Evolutionary conservation across 2,797 vertebrate species (phyloP), one percentile per base, ranked within the genome.

Genomic region (Carduelis carduelis): DNA sequence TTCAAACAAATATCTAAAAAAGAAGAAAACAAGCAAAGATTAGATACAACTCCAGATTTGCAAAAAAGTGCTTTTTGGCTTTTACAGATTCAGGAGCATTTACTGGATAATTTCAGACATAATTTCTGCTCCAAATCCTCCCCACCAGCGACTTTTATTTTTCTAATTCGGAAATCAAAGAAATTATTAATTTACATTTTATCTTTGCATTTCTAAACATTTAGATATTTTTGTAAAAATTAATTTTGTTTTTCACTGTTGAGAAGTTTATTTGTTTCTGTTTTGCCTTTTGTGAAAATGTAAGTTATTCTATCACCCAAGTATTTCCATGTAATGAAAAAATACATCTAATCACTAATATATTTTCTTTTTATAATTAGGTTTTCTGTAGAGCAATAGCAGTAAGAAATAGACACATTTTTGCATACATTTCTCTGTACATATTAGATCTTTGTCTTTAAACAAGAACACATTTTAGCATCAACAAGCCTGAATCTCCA

Each of bases 1-100:
- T 99, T 99, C 96, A 99, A 98, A 97, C 98, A 99, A 86, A 99
- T 98, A 97, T 99, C 99, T 99, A 97, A 93, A 95, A 96, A 96
- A 76, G 93, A 66, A 96, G 50, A 96, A 94, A 12, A 90, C 65
- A 82, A 91, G 20, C 15, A 80, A 90, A 87, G 18, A 65, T 74
- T 63, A 90, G 37, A 44, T n/a, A 92, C 4, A 57, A n/a, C 20
- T 50, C 77, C 19, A 78, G 35, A 60, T 66, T 19, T 39, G 27
- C 28, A 26, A 44, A 75, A 17, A 52, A 53, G 5, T 9, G 3
- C 8, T 28, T 85, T 84, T 77, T 23, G 26, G 32, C 13, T 78
- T 76, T 74, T 30, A 24, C 30, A 16, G 34, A 43, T 82, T 57
- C 43, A 30, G 59, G 3, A 76, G 10, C 39, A 59, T 63, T 63